Evolutionary conservation across 2,797 vertebrate species (phyloP), one percentile per base, ranked within the genome.

Genomic region (Telmatherina bonti): DNA sequence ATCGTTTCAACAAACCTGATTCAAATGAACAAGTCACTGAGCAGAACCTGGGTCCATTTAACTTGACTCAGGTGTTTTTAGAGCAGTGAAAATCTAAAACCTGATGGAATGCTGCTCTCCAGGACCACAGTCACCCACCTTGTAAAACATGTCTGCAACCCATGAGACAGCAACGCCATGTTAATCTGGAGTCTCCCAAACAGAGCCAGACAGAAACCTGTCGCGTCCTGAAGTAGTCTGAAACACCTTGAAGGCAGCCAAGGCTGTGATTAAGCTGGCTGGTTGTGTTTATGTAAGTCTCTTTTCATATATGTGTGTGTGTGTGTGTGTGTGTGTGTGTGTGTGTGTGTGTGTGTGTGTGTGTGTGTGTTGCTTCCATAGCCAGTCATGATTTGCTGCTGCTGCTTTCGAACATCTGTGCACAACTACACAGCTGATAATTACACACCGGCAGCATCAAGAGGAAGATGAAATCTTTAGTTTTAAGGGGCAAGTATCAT

Each of bases 151-250:
- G 38, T 13, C 51, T 36, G 66, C 61, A 68, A 31, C 30, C 30
- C 30, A 31, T 43, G 68, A 71, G 60, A 78, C 69, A 55, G 60
- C 61, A 67, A 45, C 69, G 26, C 13, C 66, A 4, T 24, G 67
- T 47, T 76, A 78, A 85, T 89, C 81, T 79, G 72, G 10, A 24
- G 71, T 76, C 41, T 55, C 76, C 76, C 54, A 57, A 78, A 76
- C 77, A 61, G 38, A 58, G 69, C 79, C 84, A 91, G 89, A 91
- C 88, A 89, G 82, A 89, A 87, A 89, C 74, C 85, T 88, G 91
- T 89, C 76, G 72, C 60, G 57, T 89, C 89, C 85, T 75, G 73
- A 85, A 86, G 70, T 82, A 89, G 83, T 87, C 69, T 16, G 69
- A 73, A 62, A 71, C 74, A 76, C 71, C 61, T 36, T 7, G 56